Base-by-base conservation (phyloP, 2,797 vertebrate species). In the Lophius americanus region DNA sequence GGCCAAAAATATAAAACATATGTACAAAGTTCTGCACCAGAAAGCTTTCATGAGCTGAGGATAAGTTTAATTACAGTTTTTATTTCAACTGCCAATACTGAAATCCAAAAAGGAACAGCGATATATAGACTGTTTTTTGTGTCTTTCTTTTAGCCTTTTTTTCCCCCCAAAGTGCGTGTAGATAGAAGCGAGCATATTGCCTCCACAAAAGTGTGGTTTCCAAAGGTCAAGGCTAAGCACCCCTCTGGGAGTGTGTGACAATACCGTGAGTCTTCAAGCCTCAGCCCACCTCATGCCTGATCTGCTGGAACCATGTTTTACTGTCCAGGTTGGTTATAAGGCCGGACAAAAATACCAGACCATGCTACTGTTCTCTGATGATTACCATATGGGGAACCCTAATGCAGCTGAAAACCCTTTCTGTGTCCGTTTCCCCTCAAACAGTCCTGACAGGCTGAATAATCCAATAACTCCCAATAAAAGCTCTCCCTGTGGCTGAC, bases 291-390 rank as follows among this genome's bases (percentile, higher is more conserved):
- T 68, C 59, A 42, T 47, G 81, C 67, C 78, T 83, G 77, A 82
- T 76, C 75, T 37, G 68, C 73, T 64, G 51, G 71, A 73, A 71
- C 71, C 61, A 58, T 39, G 56, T 81, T 89, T 89, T 86, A 85
- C 88, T 84, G 87, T 91, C 78, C 66, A 64, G 80, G 65, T 77
- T 82, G 65, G 80, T 90, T 87, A 85, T 73, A 64, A 66, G 71
- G 66, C 80, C 37, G 73, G 82, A 86, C 89, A 90, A 71, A 88
- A 82, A 89, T 76, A 73, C 70, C 77, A 81, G 75, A 66, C 72
- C 71, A 23, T 0, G 81, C 91, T 92, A 84, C 88, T 86, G 89
- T 91, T 91, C 51, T 75, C 60, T 86, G 88, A 92, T 92, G 73
- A 78, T 48, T 90, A 80, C 90, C 90, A 92, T 89, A 88, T 91